A percentile compares a stretch with the other conserved stretches of the same genome.
phyloP scores from a whole-genome alignment of 2,888 invertebrate species.

The Mythimna loreyi region DNA sequence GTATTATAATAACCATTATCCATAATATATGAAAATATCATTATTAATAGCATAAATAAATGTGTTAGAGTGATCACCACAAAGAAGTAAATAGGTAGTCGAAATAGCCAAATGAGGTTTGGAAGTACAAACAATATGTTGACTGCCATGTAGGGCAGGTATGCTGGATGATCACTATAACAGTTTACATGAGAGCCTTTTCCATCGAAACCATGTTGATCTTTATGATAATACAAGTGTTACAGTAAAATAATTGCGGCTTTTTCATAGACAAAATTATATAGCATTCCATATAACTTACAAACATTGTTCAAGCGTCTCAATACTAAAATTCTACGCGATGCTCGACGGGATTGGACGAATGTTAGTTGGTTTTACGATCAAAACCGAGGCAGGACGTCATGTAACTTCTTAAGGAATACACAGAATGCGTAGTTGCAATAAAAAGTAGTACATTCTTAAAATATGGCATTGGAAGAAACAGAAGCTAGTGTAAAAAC shows the following conservation, averaged over 20 bases:
- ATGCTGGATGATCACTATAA: constrained; percentile 76
- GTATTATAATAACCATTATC: constrained; percentile 77
- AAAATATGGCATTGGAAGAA: constrained; percentile 43
- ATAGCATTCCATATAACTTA: constrained; percentile 54
- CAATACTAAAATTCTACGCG: constrained; percentile 70
- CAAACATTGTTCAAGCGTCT: constrained; percentile 63
- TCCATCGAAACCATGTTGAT: constrained; percentile 73
- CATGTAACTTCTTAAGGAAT: constrained; percentile 27
- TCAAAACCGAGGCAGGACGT: constrained; percentile 29
- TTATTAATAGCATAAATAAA: constrained; percentile 71
- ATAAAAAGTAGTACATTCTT: constrained; percentile 29
- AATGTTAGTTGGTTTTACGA: constrained; percentile 21
- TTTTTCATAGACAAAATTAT: constrained; percentile 60
- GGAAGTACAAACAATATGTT: constrained; percentile 45
- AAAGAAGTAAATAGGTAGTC: constrained; percentile 35
- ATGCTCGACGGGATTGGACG: constrained; percentile 61
- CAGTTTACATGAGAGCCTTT: constrained; percentile 80
- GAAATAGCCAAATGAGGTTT: constrained; percentile 26
- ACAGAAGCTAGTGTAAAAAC: constrained; percentile 34
- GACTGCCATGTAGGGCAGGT: constrained; percentile 58
- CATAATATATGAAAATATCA: constrained; percentile 79
- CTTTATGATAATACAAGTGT: constrained; percentile 59
- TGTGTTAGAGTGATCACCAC: constrained; percentile 74
- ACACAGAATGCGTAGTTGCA: constrained; percentile 22
- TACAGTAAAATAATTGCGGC: constrained; percentile 53